Conservation (phyloP, 1,140 invertebrate species). For the Brachionus rotundiformis region DNA sequence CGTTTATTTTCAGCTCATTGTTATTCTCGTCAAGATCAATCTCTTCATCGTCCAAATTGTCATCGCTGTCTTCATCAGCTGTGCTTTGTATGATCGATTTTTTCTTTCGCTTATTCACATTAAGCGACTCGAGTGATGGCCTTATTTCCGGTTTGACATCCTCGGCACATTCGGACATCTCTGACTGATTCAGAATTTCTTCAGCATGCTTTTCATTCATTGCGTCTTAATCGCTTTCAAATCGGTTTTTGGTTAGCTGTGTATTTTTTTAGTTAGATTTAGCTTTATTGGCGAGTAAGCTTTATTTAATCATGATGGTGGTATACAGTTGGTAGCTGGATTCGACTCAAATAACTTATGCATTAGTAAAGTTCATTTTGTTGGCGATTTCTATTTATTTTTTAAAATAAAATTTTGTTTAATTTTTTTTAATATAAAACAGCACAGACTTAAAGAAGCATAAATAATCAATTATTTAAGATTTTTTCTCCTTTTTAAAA, state of each 20-base stretch:
- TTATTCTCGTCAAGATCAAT: slow-evolving; percentile 22
- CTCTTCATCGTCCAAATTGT: slow-evolving; percentile 28
- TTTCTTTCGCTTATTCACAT: slow-evolving; percentile 37
- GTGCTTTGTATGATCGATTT: slow-evolving; percentile 10
- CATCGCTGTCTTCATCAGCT: slow-evolving; percentile 23
- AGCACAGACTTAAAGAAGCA: too few relatives aligned
- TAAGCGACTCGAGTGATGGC: neutral
- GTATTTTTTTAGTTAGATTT: neutral
- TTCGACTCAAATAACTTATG: slow-evolving; percentile 33
- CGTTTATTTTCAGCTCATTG: slow-evolving; percentile 33
- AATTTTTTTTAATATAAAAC: too few relatives aligned
- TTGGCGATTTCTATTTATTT: neutral
- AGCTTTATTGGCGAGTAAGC: slow-evolving; percentile 18
- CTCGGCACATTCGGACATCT: neutral
- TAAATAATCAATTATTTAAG: too few relatives aligned
- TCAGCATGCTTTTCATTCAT: slow-evolving; percentile 31
- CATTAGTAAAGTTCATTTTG: slow-evolving; percentile 21
- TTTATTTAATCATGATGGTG: neutral
- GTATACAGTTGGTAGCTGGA: slow-evolving; percentile 23
- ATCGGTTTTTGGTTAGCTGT: neutral
- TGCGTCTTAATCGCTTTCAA: neutral
- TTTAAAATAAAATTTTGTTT: too few relatives aligned
- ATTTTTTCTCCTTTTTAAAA: too few relatives aligned
- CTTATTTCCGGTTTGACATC: neutral
- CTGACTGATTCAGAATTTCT: slow-evolving; percentile 13